Conservation (phyloP, 2,113 vertebrate species). For the Sarotherodon lohbergeri region DNA sequence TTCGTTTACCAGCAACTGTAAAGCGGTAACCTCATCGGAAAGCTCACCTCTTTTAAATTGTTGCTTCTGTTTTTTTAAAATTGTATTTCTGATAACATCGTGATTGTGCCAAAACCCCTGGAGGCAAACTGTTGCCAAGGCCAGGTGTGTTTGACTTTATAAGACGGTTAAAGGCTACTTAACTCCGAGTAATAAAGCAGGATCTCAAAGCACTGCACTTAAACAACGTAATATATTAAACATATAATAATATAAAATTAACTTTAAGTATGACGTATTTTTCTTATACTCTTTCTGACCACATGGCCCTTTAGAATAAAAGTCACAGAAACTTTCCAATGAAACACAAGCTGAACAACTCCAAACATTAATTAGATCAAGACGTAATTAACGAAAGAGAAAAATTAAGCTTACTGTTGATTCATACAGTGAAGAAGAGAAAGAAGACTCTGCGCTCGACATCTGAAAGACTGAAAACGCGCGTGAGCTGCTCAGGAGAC, state of each 20-base stretch:
- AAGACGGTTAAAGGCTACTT: background rate
- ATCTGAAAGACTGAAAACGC: background rate
- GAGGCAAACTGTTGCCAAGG: background rate
- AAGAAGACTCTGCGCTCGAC: background rate
- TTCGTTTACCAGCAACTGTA: background rate
- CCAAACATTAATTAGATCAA: background rate
- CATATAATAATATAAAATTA: background rate
- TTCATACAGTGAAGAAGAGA: background rate
- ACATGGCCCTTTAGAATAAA: background rate
- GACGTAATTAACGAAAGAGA: background rate
- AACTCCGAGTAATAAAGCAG: background rate
- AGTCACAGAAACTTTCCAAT: background rate
- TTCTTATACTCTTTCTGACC: background rate
- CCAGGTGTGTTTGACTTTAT: background rate
- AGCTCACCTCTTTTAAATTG: background rate
- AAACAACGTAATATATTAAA: background rate
- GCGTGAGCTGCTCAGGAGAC: background rate
- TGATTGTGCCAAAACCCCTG: background rate
- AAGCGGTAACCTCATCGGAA: background rate
- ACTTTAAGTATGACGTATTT: background rate
- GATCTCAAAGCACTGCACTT: background rate
- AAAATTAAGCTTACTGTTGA: background rate
- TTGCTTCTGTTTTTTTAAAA: fast-evolving
- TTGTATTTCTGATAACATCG: background rate
- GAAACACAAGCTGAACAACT: background rate